A percentile compares a stretch with the other conserved stretches of the same genome.
Conservation (phyloP, 2,888 invertebrate genomes). For the Scaptomyza cyrtandrae region DNA sequence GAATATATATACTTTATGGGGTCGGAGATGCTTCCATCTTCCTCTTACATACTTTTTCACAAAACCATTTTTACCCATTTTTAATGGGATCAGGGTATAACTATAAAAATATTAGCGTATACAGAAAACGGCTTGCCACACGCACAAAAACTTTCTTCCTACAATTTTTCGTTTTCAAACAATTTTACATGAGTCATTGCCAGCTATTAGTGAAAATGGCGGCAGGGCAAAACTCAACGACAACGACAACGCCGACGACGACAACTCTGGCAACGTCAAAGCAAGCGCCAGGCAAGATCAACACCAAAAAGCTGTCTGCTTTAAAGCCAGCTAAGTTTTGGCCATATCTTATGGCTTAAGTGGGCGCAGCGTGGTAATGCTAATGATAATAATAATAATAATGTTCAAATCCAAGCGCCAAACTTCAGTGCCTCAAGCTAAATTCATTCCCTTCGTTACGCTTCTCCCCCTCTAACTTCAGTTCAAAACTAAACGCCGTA, state of each 20-base stretch:
- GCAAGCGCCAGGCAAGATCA: constrained; percentile 43
- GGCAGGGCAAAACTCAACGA: constrained; percentile 17
- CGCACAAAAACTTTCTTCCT: constrained; percentile 13
- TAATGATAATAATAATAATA: constrained; percentile 68
- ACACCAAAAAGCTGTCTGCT: constrained; percentile 2
- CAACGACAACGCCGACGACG: neutral
- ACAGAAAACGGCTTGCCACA: constrained; percentile 33
- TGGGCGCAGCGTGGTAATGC: constrained; percentile 62
- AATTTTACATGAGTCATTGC: constrained; percentile 72
- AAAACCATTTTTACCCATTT: no score
- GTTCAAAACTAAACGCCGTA: constrained; percentile 72
- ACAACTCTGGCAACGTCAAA: constrained; percentile 37
- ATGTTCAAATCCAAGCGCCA: constrained; percentile 69
- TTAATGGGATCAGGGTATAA: no score
- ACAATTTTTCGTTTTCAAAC: constrained; percentile 56
- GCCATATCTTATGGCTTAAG: constrained; percentile 27
- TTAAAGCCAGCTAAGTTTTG: neutral
- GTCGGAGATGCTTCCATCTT: no score
- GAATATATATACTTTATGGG: no score
- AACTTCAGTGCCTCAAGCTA: constrained; percentile 56
- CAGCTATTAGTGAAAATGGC: constrained; percentile 53
- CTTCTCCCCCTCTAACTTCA: constrained; percentile 45
- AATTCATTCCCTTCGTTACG: neutral
- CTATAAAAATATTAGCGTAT: no score
- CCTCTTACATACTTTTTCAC: no score